Conservation (phyloP, 2,888 invertebrate genomes). For the Hypsopygia costalis region DNA sequence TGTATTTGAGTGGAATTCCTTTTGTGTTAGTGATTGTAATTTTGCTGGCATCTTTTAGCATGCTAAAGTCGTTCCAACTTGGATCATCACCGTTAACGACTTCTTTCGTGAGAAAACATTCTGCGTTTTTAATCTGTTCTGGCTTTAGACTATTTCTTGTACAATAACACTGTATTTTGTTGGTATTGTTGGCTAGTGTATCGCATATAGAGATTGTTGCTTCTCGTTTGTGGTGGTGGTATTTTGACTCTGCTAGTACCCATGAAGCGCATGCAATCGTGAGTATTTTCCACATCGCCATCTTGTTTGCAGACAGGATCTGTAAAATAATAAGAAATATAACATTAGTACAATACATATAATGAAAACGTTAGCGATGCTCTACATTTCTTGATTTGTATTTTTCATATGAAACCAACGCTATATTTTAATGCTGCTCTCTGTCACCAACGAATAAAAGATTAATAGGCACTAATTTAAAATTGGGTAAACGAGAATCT, state of each 20-base stretch:
- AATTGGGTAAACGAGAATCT: too few species aligned
- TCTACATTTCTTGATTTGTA: too few species aligned
- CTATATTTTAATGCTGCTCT: too few species aligned
- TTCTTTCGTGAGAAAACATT: conserved; percentile 84
- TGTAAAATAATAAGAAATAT: conserved; percentile 28
- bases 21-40: conserved; percentile 84
- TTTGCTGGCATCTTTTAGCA: conserved; percentile 81
- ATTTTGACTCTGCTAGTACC: conserved; percentile 45
- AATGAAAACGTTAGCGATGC: too few species aligned
- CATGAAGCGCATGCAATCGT: conserved; percentile 28
- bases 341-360: too few species aligned
- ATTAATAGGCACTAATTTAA: too few species aligned
- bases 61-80: conserved; percentile 84
- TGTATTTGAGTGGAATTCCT: conserved; percentile 82
- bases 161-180: conserved; percentile 62
- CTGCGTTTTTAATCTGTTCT: conserved; percentile 79
- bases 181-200: conserved; percentile 44
- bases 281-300: conserved; percentile 49
- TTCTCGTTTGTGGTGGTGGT: conserved; percentile 46
- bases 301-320: conserved; percentile 19
- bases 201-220: conserved; percentile 45
- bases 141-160: conserved; percentile 28
- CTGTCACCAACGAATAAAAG: too few species aligned
- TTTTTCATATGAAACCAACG: too few species aligned
- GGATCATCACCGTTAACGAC: conserved; percentile 80